Evolutionary conservation across 2,797 vertebrate species (phyloP), one percentile per base, ranked within the genome.

Genomic region (Pangasius sanitwongsei): DNA sequence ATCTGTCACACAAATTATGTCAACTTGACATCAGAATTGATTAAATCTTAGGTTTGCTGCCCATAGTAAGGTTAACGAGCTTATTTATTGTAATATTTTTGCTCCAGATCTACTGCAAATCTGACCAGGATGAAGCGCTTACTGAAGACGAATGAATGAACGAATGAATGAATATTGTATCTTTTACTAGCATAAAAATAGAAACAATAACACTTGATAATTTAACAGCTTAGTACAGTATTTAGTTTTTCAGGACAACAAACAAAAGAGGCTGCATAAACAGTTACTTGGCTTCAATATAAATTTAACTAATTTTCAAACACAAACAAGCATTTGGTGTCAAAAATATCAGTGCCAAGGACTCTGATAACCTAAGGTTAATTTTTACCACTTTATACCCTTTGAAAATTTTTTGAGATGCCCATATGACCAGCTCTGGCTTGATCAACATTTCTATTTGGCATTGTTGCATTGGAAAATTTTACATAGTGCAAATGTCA

Each of bases 321-420:
- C 0, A 0, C 6, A 28, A 44, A 16, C 31, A 61, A 41, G 20
- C 20, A 82, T 28, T 44, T 59, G 18, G 8, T 57, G 34, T 82
- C 11, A n/a, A 28, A 63, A 28, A 83, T 83, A 63, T 83, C 59
- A n/a, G 37, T 3, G 2, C 5, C 57, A 41, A 80, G 6, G 57
- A 61, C 20, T 55, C 50, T 81, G 16, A 55, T 28, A 25, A 55
- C n/a, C 77, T 67, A 67, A 69, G 53, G 44, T 72, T 69, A 23
- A 87, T 50, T 50, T 44, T 72, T 50, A 59, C 55, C 53, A 72
- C n/a, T n/a, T 50, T 72, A 25, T 72, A 69, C 31, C 6, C 48
- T 85, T 69, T 78, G 53, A 87, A 59, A 5, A 83, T 9, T 61
- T 70, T 25, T 86, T 50, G 25, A 88, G 48, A 55, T 69, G 3